Conservation (phyloP, 2,113 vertebrate species). For the Mesocricetus auratus region DNA sequence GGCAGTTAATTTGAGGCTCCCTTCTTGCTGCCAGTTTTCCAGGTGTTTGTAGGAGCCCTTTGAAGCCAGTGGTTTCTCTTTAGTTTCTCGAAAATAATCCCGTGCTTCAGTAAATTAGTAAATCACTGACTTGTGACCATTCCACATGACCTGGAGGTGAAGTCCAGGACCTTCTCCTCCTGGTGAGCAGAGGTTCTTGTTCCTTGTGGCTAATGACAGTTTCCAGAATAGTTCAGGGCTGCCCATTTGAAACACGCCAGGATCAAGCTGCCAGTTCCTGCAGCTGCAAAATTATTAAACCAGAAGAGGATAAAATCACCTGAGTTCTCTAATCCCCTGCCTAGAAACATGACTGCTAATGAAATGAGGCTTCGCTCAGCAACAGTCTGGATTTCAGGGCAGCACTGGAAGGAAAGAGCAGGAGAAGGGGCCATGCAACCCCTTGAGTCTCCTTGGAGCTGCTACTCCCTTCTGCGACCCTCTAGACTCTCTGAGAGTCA, state of each 20-base stretch:
- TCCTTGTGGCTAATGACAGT: neutral
- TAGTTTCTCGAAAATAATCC: constrained; percentile 52
- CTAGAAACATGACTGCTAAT: neutral
- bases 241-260: neutral
- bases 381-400: neutral
- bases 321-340: constrained; percentile 40
- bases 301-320: constrained; percentile 36
- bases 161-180: constrained; percentile 11
- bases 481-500: neutral
- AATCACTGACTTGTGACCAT: constrained; percentile 50
- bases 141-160: constrained; percentile 37
- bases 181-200: neutral
- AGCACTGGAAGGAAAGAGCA: neutral
- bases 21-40: constrained; percentile 6
- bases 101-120: constrained; percentile 58
- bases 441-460: neutral
- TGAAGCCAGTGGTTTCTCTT: constrained; percentile 41
- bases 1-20: neutral
- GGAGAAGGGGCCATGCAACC: neutral
- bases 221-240: constrained; percentile 31
- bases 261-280: constrained; percentile 40
- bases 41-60: constrained; percentile 28
- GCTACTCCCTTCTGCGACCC: neutral
- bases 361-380: constrained; percentile 36
- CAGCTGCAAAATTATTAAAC: constrained; percentile 56